phyloP scores from a whole-genome alignment of 2,888 invertebrate species.

The Sycophila texana region DNA sequence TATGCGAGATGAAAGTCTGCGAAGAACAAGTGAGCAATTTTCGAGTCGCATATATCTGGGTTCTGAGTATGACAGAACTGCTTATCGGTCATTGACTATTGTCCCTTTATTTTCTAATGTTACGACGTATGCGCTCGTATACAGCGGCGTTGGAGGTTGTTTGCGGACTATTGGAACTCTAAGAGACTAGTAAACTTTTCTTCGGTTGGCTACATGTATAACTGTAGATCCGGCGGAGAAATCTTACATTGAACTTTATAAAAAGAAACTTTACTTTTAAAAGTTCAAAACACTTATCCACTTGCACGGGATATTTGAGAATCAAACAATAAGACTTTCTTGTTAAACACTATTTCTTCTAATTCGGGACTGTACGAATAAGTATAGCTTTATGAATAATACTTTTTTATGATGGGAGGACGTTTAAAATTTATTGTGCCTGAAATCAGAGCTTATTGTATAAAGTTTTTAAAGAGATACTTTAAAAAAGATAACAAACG shows the following conservation, averaged over 20 bases:
- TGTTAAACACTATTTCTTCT: neutral
- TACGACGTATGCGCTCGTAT: conserved; percentile 44
- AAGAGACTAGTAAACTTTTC: conserved; percentile 21
- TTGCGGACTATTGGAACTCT: conserved; percentile 30
- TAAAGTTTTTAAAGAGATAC: no score
- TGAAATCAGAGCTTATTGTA: no score
- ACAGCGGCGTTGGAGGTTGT: conserved; percentile 33
- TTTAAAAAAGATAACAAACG: no score
- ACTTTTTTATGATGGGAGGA: no score
- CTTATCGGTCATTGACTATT: conserved; percentile 59
- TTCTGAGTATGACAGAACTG: conserved; percentile 54
- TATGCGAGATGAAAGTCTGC: neutral
- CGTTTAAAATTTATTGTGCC: no score
- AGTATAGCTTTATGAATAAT: no score
- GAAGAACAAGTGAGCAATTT: neutral
- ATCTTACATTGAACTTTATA: conserved; percentile 37
- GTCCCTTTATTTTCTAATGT: conserved; percentile 59
- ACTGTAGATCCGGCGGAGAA: neutral
- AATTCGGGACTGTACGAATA: neutral
- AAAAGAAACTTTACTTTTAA: conserved; percentile 37
- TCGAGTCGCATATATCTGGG: neutral
- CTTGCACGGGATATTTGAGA: conserved; percentile 4
- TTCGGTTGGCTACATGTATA: neutral
- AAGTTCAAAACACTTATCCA: conserved; percentile 36
- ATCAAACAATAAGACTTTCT: neutral